Conservation (phyloP, 2,113 vertebrate genomes). For the Oncorhynchus gorbuscha region DNA sequence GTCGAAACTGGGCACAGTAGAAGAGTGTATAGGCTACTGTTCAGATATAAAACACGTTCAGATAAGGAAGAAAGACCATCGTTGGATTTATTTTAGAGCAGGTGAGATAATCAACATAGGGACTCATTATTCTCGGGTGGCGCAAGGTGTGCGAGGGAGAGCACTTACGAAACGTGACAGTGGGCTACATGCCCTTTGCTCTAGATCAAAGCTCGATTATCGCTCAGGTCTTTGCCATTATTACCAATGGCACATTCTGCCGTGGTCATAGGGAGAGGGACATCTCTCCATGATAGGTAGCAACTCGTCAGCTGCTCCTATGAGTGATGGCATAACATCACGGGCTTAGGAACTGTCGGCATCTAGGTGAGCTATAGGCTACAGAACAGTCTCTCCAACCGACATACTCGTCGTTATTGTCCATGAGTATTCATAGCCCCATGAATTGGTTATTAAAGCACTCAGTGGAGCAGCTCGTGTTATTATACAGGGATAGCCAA, state of each 20-base stretch:
- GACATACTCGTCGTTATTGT: neutral
- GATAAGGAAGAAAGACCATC: too few relatives aligned
- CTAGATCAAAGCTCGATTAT: slow-evolving; percentile 40
- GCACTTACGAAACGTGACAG: slow-evolving; percentile 43
- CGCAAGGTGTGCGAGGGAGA: slow-evolving; percentile 33
- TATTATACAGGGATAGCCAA: neutral
- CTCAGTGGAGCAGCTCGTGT: neutral
- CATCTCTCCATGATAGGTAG: slow-evolving; percentile 28
- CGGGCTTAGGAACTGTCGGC: too few relatives aligned
- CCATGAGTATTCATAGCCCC: neutral
- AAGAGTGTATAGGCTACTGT: too few relatives aligned
- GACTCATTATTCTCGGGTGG: slow-evolving; percentile 2
- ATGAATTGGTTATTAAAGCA: slow-evolving; percentile 1
- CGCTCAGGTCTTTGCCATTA: slow-evolving; percentile 32
- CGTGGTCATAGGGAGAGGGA: slow-evolving; percentile 7
- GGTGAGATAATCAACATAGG: neutral
- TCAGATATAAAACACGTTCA: too few relatives aligned
- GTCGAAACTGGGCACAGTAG: too few relatives aligned
- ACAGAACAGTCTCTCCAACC: neutral
- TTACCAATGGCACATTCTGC: slow-evolving; percentile 21
- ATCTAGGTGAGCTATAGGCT: neutral
- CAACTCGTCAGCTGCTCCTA: slow-evolving; percentile 48
- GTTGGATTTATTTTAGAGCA: neutral
- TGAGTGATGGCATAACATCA: slow-evolving; percentile 44
- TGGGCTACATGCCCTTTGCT: slow-evolving; percentile 55